Evolutionary conservation across 1,140 invertebrate genomes (phyloP), one percentile per base, ranked within the genome.

Genomic region (Globodera ellingtonae): DNA sequence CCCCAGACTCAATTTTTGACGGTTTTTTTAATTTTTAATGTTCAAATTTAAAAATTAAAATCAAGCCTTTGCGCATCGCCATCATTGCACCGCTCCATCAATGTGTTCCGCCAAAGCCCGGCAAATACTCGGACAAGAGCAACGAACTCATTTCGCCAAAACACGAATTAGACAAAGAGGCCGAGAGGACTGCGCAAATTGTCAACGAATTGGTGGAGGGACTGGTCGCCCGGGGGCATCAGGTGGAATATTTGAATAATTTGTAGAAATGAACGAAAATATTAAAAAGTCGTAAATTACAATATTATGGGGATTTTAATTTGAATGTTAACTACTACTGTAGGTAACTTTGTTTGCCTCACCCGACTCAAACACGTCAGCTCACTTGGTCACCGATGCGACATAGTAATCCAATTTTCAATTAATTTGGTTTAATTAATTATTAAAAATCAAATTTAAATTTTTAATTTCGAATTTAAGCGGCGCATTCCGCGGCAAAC

Each of bases 81-180:
- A 44, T 69, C n/a, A 78, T 78, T 6, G 75, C 75, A 88, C 89
- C 81, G 15, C 84, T 85, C 15, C 85, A 82, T 8, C 83, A 71
- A 69, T 82, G 83, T 80, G 78, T 79, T 44, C 78, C 78, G 50
- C 78, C 84, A 48, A 81, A 72, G 65, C 83, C 24, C 0, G 75
- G 79, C 66, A 62, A 62, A 62, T 18, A 62, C 18, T 62, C 56
- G 18, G 56, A 13, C 13, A 62, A 62, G 18, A 62, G 1, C 18
- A 13, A 6, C 3, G 18, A 18, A 62, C 1, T 13, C 13, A 62
- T 62, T 18, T 18, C 5, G 18, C 56, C 56, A 62, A 62, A 62
- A 6, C 10, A 62, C 18, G 56, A 62, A 18, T 15, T 15, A 18
- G 56, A 62, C 56, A 13, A 6, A 6, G 56, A 21, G 7, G 78